Conservation (phyloP, 2,113 vertebrate genomes). For the Murina feae region DNA sequence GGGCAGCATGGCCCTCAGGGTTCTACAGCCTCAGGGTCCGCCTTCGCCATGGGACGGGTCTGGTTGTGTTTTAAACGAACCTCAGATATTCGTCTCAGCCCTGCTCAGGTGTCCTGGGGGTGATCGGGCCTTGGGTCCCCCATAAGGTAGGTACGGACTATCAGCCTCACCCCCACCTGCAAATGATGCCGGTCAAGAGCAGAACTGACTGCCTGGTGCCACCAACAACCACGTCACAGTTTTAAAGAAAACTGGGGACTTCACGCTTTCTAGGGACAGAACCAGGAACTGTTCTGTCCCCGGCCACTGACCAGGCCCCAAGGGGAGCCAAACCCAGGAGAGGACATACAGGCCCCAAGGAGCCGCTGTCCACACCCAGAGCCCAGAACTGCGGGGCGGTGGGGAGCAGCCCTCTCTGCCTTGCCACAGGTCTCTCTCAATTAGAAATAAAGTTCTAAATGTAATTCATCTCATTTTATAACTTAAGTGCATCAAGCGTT, state of each 20-base stretch:
- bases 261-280: neutral
- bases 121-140: neutral
- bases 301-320: neutral
- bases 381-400: conserved; percentile 1
- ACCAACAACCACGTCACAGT: neutral
- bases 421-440: conserved; percentile 70
- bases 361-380: neutral
- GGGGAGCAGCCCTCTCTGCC: conserved; percentile 49
- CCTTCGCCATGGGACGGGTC: neutral
- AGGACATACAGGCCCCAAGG: neutral
- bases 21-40: neutral
- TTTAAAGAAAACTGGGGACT: neutral
- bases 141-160: conserved; percentile 33
- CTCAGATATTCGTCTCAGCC: neutral
- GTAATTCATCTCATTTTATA: conserved; percentile 85
- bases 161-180: neutral
- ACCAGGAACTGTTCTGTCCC: neutral
- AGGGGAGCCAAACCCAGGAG: neutral
- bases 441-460: conserved; percentile 82
- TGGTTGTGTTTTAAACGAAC: neutral
- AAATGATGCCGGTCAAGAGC: neutral
- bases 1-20: neutral
- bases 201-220: neutral
- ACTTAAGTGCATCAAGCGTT: conserved; percentile 86
- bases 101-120: neutral